These are phyloP conservation scores for Petromus typicus DNA, from an alignment of 2,113 vertebrate genomes.

Conservation along the genomic window DNA sequence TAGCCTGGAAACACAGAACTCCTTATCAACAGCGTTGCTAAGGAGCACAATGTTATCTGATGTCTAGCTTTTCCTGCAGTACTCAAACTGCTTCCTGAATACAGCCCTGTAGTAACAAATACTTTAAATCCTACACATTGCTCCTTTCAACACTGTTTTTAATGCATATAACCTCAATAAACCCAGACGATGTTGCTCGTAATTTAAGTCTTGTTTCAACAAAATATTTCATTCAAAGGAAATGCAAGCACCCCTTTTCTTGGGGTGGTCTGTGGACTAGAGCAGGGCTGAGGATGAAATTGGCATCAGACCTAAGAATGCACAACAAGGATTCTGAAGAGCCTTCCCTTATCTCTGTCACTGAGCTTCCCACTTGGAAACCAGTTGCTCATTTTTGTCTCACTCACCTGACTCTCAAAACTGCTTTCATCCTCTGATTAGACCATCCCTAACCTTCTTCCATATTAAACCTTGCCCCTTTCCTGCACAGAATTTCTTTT, in stretches of 20 bases:
- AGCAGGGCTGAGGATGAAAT: background rate
- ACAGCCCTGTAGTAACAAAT: background rate
- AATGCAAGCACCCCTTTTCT: background rate
- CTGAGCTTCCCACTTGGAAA: background rate
- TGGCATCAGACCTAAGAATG: background rate
- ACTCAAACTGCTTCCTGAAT: background rate
- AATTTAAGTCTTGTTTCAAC: background rate
- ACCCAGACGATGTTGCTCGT: background rate
- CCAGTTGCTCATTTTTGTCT: background rate
- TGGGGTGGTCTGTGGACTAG: background rate
- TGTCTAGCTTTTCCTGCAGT: background rate
- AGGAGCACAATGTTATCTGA: background rate
- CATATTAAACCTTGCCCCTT: background rate
- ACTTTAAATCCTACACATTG: background rate
- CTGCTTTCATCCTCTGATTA: background rate
- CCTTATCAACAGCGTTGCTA: background rate
- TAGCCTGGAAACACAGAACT: background rate
- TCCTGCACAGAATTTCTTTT: slow-evolving; percentile 4
- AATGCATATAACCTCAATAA: background rate
- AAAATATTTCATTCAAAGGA: background rate
- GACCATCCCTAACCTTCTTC: background rate
- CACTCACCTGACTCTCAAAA: background rate
- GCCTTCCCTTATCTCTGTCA: background rate
- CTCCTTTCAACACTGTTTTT: background rate
- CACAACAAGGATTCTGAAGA: background rate